These are phyloP conservation scores for Anabas testudineus DNA, from an alignment of 2,797 vertebrate species.

Conservation along the genomic window DNA sequence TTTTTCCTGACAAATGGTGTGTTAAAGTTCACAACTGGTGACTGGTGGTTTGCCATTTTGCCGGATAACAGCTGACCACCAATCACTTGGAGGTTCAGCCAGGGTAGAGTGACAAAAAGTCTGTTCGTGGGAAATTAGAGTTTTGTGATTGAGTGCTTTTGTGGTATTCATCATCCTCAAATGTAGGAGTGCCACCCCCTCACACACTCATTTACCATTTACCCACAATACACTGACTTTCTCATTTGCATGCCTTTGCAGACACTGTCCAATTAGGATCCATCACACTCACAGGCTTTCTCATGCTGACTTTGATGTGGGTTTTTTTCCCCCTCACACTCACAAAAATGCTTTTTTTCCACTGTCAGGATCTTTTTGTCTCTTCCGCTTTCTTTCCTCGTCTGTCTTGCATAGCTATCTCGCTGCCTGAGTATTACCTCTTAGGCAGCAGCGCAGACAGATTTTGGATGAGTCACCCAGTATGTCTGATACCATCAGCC, in stretches of 20 bases:
- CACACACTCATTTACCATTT: conserved; percentile 70
- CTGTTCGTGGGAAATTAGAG: conserved; percentile 67
- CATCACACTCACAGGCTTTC: conserved; percentile 64
- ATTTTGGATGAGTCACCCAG: conserved; percentile 77
- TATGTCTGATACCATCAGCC: conserved; percentile 66
- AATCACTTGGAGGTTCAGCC: conserved; percentile 64
- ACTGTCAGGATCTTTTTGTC: conserved; percentile 58
- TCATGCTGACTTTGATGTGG: conserved; percentile 66
- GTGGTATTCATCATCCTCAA: conserved; percentile 68
- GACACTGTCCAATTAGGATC: conserved; percentile 78
- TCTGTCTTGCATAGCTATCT: conserved; percentile 59
- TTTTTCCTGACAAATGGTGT: conserved; percentile 64
- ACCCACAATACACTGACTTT: conserved; percentile 69
- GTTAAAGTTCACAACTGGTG: conserved; percentile 62
- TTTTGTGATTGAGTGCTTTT: conserved; percentile 69
- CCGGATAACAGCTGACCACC: conserved; percentile 66
- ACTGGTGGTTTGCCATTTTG: conserved; percentile 66
- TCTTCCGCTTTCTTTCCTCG: conserved; percentile 37
- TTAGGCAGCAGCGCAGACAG: conserved; percentile 62
- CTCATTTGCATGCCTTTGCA: conserved; percentile 76
- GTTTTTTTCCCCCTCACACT: conserved; percentile 41
- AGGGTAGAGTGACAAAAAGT: conserved; percentile 60
- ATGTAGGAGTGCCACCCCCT: conserved; percentile 44
- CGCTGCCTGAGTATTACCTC: conserved; percentile 65
- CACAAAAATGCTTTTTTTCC: conserved; percentile 42